Evolutionary conservation across 1,140 invertebrate genomes (phyloP), one percentile per base, ranked within the genome.

Genomic region (Drosophila subobscura): DNA sequence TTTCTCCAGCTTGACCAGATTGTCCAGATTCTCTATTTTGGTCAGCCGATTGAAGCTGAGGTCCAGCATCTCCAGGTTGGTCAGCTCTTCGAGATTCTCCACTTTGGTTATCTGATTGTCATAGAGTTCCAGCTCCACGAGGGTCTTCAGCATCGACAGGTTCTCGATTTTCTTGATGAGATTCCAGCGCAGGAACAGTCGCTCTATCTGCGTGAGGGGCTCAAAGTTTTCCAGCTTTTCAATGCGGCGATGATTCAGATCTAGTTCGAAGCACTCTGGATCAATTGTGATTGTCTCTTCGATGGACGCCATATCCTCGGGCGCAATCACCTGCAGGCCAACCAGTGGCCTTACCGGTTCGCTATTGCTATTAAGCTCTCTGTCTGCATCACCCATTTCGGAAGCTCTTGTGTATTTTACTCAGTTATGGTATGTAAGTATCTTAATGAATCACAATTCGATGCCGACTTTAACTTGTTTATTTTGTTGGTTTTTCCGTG

Each of bases 11-110:
- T 97, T 98, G 0, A 91, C 85, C 67, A 99, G 93, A 42, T 94
- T 94, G 2, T 96, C 94, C 44, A 99, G 90, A 64, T 97, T 97
- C 91, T 97, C 94, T 66, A 99, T 98, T 92, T 97, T 95, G 78
- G 94, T 95, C 8, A 99, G 95, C 52, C 98, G 95, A 93, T 99
- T 99, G 91, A 99, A 99, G n/a, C 98, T 99, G 42, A 99, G 91
- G 92, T 99, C 99, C 52, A 99, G 92, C 60, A 96, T 93, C 88
- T 98, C 95, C 46, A 99, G 92, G 93, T 99, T 99, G 2, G 97
- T 94, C 7, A 99, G 93, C 20, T 93, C 91, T 72, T 97, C 95
- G 14, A 99, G 92, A 91, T 98, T 98, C 92, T 99, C 97, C 81
- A 99, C 98, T 67, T 94, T 93, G 1, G 94, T 95, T 47, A 99